Evolutionary conservation across 2,113 vertebrate species (phyloP).

Genomic region (Phalacrocorax carbo): DNA sequence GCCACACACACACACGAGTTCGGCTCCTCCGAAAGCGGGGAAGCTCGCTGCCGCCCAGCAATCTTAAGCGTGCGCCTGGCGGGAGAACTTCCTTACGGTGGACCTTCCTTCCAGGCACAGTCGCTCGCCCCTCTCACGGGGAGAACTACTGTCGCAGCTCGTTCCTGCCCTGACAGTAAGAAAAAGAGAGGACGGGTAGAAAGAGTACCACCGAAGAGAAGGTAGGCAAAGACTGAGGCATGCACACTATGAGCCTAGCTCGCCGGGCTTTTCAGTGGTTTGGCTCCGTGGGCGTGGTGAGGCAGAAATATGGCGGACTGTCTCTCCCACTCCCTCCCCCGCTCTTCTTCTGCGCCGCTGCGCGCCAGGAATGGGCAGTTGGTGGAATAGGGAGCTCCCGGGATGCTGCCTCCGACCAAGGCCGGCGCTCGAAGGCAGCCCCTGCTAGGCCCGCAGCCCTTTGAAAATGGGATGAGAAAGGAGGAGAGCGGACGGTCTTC

Average conservation of each 20-base stretch:
- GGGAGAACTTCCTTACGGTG: neutral
- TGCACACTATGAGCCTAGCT: neutral
- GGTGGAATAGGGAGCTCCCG: neutral
- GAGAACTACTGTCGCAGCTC: neutral
- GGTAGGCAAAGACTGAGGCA: neutral
- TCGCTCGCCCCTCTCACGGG: neutral
- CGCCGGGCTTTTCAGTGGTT: slow-evolving; percentile 24
- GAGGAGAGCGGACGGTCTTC: neutral
- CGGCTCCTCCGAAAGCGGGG: slow-evolving; percentile 18
- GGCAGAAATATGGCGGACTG: slow-evolving; percentile 74
- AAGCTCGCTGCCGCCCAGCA: neutral
- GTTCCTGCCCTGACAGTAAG: neutral
- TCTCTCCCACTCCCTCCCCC: neutral
- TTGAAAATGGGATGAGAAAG: neutral
- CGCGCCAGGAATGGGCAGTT: neutral
- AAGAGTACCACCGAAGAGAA: neutral
- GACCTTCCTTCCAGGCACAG: neutral
- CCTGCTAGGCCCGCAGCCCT: neutral
- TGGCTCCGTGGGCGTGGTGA: slow-evolving; percentile 65
- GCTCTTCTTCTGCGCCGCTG: neutral
- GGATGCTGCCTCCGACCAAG: neutral
- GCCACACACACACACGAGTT: slow-evolving; percentile 44
- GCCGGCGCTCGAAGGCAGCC: neutral
- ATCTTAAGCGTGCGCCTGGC: neutral
- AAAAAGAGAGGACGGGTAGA: neutral